A percentile compares a stretch with the other conserved stretches of the same genome.
These are phyloP conservation scores for Cranoglanis bouderius DNA, from an alignment of 2,113 vertebrate species.

Conservation along the genomic window DNA sequence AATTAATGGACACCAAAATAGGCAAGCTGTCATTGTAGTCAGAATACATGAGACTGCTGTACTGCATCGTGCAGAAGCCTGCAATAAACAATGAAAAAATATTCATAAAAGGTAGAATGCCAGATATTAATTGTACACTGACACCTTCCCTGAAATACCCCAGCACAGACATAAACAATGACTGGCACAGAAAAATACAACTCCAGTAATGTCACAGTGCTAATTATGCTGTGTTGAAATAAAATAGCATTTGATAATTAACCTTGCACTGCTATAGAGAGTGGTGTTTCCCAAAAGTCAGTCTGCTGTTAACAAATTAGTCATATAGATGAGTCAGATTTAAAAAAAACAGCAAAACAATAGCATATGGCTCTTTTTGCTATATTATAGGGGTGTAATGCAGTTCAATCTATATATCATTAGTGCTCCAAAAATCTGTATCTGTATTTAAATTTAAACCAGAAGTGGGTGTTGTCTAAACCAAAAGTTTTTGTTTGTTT, in stretches of 20 bases:
- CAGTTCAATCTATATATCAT: neutral
- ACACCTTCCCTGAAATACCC: neutral
- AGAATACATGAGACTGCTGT: conserved; percentile 22
- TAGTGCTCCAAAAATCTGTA: neutral
- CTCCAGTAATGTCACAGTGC: neutral
- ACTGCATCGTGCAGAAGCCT: conserved; percentile 3
- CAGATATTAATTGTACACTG: neutral
- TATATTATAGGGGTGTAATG: neutral
- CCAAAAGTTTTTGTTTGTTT: neutral
- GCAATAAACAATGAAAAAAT: neutral
- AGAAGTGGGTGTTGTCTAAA: neutral
- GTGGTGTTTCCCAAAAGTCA: neutral
- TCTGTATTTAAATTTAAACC: neutral
- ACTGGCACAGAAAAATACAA: neutral
- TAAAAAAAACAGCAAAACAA: neutral
- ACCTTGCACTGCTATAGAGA: neutral
- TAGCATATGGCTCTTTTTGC: neutral
- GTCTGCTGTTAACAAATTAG: neutral
- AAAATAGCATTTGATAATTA: neutral
- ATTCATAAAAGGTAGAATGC: neutral
- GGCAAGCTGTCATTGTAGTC: conserved; percentile 33
- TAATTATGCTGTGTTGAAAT: conserved; percentile 17
- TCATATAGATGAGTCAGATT: neutral
- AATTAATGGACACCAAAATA: conserved; percentile 43
- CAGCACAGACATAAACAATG: neutral